These are phyloP conservation scores for Drosophila leonis DNA, from an alignment of 2,888 invertebrate genomes.

Conservation along the genomic window DNA sequence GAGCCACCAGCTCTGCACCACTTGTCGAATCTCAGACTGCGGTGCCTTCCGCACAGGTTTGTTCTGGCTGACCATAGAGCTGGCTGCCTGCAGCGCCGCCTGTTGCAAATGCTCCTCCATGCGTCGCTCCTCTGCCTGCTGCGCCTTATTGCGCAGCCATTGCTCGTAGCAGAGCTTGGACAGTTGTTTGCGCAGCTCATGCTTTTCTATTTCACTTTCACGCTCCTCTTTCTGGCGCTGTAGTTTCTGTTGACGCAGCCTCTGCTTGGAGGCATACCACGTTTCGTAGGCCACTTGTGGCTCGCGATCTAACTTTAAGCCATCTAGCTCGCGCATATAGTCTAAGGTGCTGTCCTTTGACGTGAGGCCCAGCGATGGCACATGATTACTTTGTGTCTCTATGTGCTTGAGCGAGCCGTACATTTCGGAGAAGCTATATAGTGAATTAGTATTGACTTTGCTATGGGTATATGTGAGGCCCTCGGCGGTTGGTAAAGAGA, in stretches of 20 bases:
- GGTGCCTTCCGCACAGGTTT: conserved; percentile 36
- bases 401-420: conserved; percentile 31
- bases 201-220: conserved; percentile 51
- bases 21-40: conserved; percentile 44
- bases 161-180: conserved; percentile 74
- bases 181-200: conserved; percentile 65
- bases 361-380: conserved; percentile 75
- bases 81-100: conserved; percentile 3
- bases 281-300: conserved; percentile 79
- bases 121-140: conserved; percentile 34
- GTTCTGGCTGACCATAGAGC: background rate
- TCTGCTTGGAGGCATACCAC: conserved; percentile 82
- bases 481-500: conserved; percentile 38
- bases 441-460: conserved; percentile 4
- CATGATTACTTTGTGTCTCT: conserved; percentile 55
- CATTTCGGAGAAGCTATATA: conserved; percentile 38
- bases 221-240: conserved; percentile 39
- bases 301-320: conserved; percentile 37
- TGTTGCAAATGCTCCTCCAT: conserved; percentile 16
- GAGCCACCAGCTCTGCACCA: conserved; percentile 51
- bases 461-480: background rate
- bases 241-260: conserved; percentile 17
- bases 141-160: conserved; percentile 76
- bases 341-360: conserved; percentile 59
- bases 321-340: conserved; percentile 29